Evolutionary conservation across 2,113 vertebrate genomes (phyloP).

Genomic region (Cranoglanis bouderius): DNA sequence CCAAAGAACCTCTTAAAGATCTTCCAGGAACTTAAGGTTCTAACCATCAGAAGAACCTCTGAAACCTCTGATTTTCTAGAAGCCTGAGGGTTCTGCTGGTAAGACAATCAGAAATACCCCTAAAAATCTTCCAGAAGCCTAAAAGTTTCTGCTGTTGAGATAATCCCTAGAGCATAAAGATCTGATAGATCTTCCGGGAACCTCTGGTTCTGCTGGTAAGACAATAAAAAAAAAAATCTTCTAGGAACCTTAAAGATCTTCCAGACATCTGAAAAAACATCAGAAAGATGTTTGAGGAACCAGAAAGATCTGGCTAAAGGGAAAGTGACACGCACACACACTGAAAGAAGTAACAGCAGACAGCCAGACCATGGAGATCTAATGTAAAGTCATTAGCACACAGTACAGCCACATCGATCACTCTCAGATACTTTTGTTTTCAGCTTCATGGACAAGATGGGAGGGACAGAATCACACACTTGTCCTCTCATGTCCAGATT

Average conservation of each 20-base stretch:
- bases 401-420: background rate
- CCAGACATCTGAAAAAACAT: background rate
- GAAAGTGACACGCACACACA: background rate
- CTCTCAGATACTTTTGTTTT: background rate
- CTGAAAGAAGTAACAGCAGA: background rate
- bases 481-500: slow-evolving; percentile 35
- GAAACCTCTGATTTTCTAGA: background rate
- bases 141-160: background rate
- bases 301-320: background rate
- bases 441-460: background rate
- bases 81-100: background rate
- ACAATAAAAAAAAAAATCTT: background rate
- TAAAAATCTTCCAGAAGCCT: background rate
- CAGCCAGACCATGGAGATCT: background rate
- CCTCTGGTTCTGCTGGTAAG: background rate
- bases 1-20: background rate
- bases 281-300: background rate
- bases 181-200: background rate
- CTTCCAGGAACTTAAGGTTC: background rate
- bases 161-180: background rate
- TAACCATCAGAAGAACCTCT: background rate
- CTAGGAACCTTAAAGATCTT: background rate
- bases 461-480: background rate
- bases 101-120: background rate
- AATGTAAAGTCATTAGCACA: background rate